Base-by-base conservation (phyloP, 2,888 invertebrate genomes). In the Eumerus sabulonum region DNA sequence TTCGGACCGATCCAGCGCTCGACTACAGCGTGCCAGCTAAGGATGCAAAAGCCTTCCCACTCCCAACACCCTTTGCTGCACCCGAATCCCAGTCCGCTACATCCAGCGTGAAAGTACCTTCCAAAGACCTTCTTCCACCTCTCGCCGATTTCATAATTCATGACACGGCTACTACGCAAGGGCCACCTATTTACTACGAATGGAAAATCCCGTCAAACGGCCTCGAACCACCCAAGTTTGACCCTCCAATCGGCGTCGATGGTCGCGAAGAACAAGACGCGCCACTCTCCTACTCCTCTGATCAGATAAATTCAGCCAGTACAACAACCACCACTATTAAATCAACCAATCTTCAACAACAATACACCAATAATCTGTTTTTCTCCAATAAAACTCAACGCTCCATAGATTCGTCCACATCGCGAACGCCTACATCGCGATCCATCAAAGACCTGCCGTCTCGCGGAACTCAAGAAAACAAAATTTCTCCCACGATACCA, bases 201-300 rank as follows among this genome's bases (percentile, higher is more conserved):
- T 92, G 92, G 92, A 92, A 92, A 85, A 90, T 91, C 0, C 92
- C 92, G 0, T 91, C 92, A 0, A 90, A 91, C 64, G 92, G 90
- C 12, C 85, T 92, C 1, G 90, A 91, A 76, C 91, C 91, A 7
- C 92, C 92, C 0, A 92, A 91, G 59, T 68, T 86, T 1, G 88
- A 88, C 35, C 83, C 88, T 0, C 88, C 88, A 1, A 87, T 88
- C 42, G 88, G 86, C 1, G 86, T 87, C 2, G 91, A 91, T 77
- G 88, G 86, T 1, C 85, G 88, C 0, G 85, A 85, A 57, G 87
- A 87, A 68, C 87, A 86, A 0, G 87, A 87, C 17, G 81, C 84
- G 0, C 73, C 73, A 0, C 77, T 82, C 0, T 85, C 85, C 64
- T 87, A 86, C 70, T 83, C 82, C 47, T 84, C 13, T 85, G 87